Evolutionary conservation across 2,888 invertebrate species (phyloP), one percentile per base, ranked within the genome.

Genomic region (Drosophila melanosoma): DNA sequence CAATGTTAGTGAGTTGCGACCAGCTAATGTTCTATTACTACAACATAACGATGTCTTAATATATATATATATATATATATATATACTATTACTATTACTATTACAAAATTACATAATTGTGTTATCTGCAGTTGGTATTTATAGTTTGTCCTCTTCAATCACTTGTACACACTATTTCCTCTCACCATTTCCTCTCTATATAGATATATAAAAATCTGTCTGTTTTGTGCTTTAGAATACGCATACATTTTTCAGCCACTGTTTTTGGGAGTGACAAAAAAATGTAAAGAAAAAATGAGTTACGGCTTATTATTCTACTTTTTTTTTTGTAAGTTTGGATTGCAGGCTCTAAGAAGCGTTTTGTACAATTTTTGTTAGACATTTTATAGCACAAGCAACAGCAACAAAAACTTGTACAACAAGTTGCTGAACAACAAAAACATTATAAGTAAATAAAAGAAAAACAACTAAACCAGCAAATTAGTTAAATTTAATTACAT

Each of bases 401-500:
- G 57, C 65, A 77, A 68, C 65, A 66, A 66, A 75, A 73, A 73
- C 82, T 86, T 84, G 86, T 86, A 69, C 87, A 84, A 84, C 89
- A 87, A 89, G 87, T 83, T 77, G 74, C 78, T 77, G 69, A 52
- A 69, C 38, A 58, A 65, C 45, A 72, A 61, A 36, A 79, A 58
- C 17, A 65, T 57, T 29, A 71, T 40, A 35, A 52, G 56, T 49
- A 36, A 20, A 62, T 57, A 33, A 23, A 52, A 64, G 74, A 66
- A 36, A 36, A 42, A 12, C 11, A 42, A 12, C 12, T 20, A 42
- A 45, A 23, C 20, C 73, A 57, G 76, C 57, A 68, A 74, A 69
- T 89, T 86, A 89, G 85, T 86, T 86, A 84, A 86, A 86, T 86
- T 89, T 89, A 84, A 78, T 86, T 82, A 86, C 74, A 87, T 89